A percentile compares a stretch with the other conserved stretches of the same genome.
phyloP scores from a whole-genome alignment of 1,140 invertebrate genomes.

The Danaus plexippus region DNA sequence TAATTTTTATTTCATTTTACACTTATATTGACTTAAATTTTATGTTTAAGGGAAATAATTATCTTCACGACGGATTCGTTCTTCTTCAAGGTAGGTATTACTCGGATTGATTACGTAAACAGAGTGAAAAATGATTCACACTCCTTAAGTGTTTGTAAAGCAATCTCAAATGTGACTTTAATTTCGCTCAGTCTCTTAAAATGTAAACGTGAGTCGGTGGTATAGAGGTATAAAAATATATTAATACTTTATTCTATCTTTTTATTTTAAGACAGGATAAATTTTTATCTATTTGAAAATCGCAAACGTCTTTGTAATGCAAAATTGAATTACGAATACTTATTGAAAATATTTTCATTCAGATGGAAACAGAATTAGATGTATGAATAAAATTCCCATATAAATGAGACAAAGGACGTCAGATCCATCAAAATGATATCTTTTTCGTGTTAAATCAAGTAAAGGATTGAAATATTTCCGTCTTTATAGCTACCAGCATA shows the following conservation, averaged over 20 bases:
- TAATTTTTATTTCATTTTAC: too few species aligned
- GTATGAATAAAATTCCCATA: constrained; percentile 41
- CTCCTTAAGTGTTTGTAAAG: too few species aligned
- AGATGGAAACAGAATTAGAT: constrained; percentile 45
- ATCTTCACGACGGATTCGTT: too few species aligned
- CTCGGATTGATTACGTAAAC: constrained; percentile 18
- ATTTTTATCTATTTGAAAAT: constrained; percentile 28
- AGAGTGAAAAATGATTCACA: background rate
- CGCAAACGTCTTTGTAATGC: constrained; percentile 23
- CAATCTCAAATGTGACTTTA: too few species aligned
- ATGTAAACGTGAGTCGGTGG: too few species aligned
- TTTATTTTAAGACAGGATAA: too few species aligned
- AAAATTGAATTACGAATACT: constrained; percentile 31
- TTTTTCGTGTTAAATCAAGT: constrained; percentile 33
- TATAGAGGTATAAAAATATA: too few species aligned
- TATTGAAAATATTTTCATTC: constrained; percentile 56
- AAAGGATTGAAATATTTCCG: constrained; percentile 35
- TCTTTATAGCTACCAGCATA: constrained; percentile 14
- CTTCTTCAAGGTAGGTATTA: constrained; percentile 6
- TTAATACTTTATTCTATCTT: too few species aligned
- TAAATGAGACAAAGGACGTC: constrained; percentile 32
- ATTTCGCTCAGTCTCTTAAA: too few species aligned
- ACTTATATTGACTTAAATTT: too few species aligned
- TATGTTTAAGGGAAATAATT: too few species aligned
- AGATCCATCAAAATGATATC: constrained; percentile 27